phyloP scores from a whole-genome alignment of 2,797 vertebrate species.

The Cynodonichthys magdalenae region DNA sequence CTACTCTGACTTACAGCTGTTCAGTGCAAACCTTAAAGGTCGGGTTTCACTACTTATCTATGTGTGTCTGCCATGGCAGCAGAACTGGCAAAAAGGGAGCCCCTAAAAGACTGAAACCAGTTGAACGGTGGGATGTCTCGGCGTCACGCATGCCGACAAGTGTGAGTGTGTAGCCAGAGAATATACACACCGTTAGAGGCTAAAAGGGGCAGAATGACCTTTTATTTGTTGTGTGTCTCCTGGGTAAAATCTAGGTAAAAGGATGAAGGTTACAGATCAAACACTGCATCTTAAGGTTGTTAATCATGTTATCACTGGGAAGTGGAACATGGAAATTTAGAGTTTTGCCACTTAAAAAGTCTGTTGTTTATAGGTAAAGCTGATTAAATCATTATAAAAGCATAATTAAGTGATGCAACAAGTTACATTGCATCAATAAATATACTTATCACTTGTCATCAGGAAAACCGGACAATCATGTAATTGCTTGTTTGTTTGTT shows the following conservation, averaged over 20 bases:
- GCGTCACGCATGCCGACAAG: constrained; percentile 3
- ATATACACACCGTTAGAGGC: background rate
- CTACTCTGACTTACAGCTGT: constrained; percentile 63
- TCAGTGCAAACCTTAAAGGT: constrained; percentile 42
- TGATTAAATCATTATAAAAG: background rate
- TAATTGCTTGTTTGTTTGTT: too few relatives aligned
- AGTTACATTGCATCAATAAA: constrained; percentile 2
- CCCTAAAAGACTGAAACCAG: constrained; percentile 43
- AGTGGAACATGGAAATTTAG: background rate
- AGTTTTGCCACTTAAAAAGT: background rate
- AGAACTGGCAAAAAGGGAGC: constrained; percentile 53
- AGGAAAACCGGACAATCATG: too few relatives aligned
- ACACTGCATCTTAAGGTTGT: constrained; percentile 46
- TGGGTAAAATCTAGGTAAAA: constrained; percentile 18
- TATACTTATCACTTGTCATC: too few relatives aligned
- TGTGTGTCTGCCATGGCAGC: constrained; percentile 25
- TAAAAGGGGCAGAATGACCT: constrained; percentile 17
- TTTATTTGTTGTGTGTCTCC: constrained; percentile 38
- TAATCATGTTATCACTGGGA: constrained; percentile 16
- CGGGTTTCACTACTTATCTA: constrained; percentile 54
- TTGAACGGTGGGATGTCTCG: constrained; percentile 26
- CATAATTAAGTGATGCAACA: background rate
- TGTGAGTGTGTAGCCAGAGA: constrained; percentile 2
- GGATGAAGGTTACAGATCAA: constrained; percentile 36
- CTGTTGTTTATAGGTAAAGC: background rate